A percentile compares a stretch with the other conserved stretches of the same genome.
These are phyloP conservation scores for Drosophila tani DNA, from an alignment of 1,140 invertebrate species.

Conservation along the genomic window DNA sequence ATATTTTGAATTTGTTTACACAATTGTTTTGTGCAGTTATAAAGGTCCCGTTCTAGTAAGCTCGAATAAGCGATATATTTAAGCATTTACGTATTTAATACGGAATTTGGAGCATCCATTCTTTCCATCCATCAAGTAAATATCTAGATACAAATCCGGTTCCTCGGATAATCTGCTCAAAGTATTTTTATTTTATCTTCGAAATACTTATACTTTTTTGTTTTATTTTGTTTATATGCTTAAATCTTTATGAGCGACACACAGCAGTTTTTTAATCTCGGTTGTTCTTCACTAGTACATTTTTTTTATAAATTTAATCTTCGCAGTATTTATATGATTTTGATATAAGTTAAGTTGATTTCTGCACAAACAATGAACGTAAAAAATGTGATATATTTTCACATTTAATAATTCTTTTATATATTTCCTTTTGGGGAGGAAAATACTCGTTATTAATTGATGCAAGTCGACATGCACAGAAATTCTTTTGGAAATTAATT, in stretches of 20 bases:
- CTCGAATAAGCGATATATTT: conserved; percentile 3
- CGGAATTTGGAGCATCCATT: conserved; percentile 5
- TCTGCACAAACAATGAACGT: neutral
- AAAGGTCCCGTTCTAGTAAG: conserved; percentile 20
- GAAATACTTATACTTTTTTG: conserved; percentile 3
- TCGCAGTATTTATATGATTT: neutral
- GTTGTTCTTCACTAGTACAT: neutral
- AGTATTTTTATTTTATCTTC: neutral
- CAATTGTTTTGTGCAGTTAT: conserved; percentile 16
- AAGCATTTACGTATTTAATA: neutral
- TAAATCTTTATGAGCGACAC: conserved; percentile 30
- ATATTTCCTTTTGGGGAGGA: neutral
- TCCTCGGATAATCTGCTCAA: conserved; percentile 18
- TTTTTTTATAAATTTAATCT: neutral
- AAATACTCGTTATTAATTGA: conserved; percentile 26
- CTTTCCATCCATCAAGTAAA: neutral
- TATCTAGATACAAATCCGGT: neutral
- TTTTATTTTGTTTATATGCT: conserved; percentile 13
- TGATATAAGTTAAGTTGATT: neutral
- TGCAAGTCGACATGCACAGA: conserved; percentile 7
- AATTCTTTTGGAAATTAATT: conserved; percentile 19
- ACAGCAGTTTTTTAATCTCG: neutral
- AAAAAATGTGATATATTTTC: conserved; percentile 5
- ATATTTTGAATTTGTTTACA: conserved; percentile 60
- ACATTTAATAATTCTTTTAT: conserved; percentile 7